Evolutionary conservation across 2,797 vertebrate genomes (phyloP).

Genomic region (Acanthornis magna): DNA sequence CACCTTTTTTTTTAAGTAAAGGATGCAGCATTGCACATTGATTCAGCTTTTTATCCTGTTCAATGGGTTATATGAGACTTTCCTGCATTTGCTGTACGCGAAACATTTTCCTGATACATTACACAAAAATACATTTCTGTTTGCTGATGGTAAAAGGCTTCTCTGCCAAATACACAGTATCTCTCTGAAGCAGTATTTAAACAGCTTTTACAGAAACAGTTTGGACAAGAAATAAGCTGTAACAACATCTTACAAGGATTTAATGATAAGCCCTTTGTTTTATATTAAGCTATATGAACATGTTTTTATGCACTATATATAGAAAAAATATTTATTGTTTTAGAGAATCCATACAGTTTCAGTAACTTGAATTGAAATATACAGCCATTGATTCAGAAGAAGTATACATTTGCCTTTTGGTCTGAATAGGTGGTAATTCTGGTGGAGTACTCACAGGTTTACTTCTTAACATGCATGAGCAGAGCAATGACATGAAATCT

Average conservation of each 20-base stretch:
- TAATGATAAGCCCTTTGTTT: neutral
- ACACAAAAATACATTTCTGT: neutral
- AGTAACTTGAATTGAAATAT: neutral
- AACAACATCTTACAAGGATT: neutral
- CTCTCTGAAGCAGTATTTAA: neutral
- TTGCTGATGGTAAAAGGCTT: neutral
- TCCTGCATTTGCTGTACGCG: neutral
- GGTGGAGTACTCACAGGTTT: neutral
- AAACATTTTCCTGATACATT: neutral
- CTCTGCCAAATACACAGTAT: neutral
- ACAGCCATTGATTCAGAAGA: neutral
- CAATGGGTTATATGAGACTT: neutral
- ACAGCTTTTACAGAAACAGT: neutral
- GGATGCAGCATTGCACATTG: neutral
- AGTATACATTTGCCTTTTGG: neutral
- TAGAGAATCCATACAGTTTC: neutral
- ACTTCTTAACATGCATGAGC: fast-evolving
- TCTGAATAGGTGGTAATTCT: neutral
- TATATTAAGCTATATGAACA: neutral
- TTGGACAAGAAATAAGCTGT: neutral
- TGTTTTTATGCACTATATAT: neutral
- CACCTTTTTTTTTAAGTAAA: neutral
- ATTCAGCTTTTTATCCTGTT: neutral
- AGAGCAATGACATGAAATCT: neutral
- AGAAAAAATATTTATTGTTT: neutral